phyloP scores from a whole-genome alignment of 2,797 vertebrate genomes.

The Galago senegalensis region DNA sequence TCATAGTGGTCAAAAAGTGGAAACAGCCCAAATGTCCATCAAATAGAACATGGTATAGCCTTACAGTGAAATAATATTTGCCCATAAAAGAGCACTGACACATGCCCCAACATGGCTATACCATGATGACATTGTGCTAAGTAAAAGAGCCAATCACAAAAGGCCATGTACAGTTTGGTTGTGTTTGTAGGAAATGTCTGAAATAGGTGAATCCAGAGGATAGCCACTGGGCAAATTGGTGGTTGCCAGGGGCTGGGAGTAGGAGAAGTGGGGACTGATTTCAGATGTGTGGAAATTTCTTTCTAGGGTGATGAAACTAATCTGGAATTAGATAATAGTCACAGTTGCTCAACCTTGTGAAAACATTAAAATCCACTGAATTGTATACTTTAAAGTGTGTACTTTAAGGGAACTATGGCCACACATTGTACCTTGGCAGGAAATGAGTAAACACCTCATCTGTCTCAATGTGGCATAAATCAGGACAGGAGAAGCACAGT shows the following conservation, averaged over 20 bases:
- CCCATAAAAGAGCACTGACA: not conserved
- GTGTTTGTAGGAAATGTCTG: not conserved
- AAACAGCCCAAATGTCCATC: not conserved
- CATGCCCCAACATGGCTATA: too few relatives aligned
- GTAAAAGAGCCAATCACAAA: not conserved
- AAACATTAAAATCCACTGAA: not conserved
- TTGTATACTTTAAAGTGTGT: not conserved
- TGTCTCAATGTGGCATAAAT: not conserved
- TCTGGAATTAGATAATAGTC: not conserved
- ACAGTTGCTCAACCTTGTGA: not conserved
- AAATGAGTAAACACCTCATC: slow-evolving; percentile 1
- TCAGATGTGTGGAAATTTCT: not conserved
- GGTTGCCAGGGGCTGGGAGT: not conserved
- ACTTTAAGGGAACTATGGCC: not conserved
- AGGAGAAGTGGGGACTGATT: not conserved
- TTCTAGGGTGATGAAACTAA: not conserved
- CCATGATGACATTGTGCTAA: not conserved
- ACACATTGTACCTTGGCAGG: not conserved
- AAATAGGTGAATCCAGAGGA: not conserved
- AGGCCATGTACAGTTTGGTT: too few relatives aligned
- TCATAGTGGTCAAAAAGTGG: not conserved
- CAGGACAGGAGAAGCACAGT: not conserved
- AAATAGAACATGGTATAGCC: not conserved
- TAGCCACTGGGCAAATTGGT: not conserved
- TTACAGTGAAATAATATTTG: too few relatives aligned